A percentile compares a stretch with the other conserved stretches of the same genome.
phyloP scores from a whole-genome alignment of 2,888 invertebrate species.

The Onchidella celtica region DNA sequence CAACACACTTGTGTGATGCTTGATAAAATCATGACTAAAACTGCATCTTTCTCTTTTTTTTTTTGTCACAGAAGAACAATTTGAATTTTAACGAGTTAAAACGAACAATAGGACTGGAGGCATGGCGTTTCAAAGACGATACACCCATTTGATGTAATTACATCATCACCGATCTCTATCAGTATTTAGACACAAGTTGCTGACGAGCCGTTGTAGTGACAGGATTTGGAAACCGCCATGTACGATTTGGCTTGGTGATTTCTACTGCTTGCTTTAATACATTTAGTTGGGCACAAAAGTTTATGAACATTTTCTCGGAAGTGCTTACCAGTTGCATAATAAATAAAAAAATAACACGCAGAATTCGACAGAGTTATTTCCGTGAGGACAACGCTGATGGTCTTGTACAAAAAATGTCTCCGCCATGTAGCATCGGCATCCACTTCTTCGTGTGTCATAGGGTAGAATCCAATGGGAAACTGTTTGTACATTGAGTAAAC shows the following conservation, averaged over 20 bases:
- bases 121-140: too few species aligned
- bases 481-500: slow-evolving; percentile 72
- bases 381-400: slow-evolving; percentile 70
- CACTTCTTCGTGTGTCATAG: slow-evolving; percentile 60
- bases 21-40: too few species aligned
- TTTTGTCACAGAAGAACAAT: too few species aligned
- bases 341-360: slow-evolving; percentile 79
- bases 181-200: slow-evolving; percentile 50
- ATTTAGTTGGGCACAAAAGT: slow-evolving; percentile 57
- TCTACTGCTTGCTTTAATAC: slow-evolving; percentile 12
- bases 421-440: slow-evolving; percentile 71
- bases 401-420: slow-evolving; percentile 70
- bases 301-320: slow-evolving; percentile 73
- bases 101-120: too few species aligned
- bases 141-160: too few species aligned
- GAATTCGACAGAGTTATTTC: slow-evolving; percentile 78
- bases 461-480: slow-evolving; percentile 65
- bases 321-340: slow-evolving; percentile 76
- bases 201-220: slow-evolving; percentile 36
- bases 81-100: too few species aligned
- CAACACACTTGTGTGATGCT: too few species aligned
- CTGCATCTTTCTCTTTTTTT: too few species aligned
- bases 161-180: too few species aligned
- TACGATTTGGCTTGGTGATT: slow-evolving; percentile 47
- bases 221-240: slow-evolving; percentile 45